Conservation (phyloP, 2,113 vertebrate species). For the Actinemys pallida region DNA sequence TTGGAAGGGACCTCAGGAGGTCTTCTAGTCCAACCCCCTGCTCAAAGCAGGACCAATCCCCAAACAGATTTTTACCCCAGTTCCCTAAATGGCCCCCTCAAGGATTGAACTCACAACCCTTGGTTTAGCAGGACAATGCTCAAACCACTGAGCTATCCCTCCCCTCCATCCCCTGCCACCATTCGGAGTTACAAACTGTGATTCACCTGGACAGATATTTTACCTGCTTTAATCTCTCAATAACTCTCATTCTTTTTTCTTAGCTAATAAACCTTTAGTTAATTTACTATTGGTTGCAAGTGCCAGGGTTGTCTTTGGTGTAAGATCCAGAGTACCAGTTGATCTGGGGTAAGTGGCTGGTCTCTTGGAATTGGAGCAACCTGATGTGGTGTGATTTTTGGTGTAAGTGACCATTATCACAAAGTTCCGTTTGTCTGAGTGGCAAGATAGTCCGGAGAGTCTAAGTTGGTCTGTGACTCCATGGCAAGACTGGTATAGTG, state of each 20-base stretch:
- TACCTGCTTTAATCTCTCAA: not conserved
- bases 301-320: not conserved
- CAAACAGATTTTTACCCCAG: no score
- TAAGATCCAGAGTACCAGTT: not conserved
- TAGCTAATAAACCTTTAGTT: not conserved
- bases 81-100: no score
- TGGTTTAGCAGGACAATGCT: no score
- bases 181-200: not conserved
- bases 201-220: not conserved
- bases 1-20: no score
- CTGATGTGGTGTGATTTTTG: not conserved
- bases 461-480: not conserved
- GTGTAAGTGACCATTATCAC: not conserved
- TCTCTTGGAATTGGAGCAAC: not conserved
- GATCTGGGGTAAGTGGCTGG: not conserved
- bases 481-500: not conserved
- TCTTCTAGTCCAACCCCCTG: no score
- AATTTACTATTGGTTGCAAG: not conserved
- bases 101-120: no score
- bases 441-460: not conserved
- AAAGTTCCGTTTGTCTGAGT: not conserved
- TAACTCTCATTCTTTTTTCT: not conserved
- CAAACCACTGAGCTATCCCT: no score
- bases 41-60: no score
- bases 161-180: not conserved